Base-by-base conservation (phyloP, 2,113 vertebrate genomes). In the Gasterosteus aculeatus region DNA sequence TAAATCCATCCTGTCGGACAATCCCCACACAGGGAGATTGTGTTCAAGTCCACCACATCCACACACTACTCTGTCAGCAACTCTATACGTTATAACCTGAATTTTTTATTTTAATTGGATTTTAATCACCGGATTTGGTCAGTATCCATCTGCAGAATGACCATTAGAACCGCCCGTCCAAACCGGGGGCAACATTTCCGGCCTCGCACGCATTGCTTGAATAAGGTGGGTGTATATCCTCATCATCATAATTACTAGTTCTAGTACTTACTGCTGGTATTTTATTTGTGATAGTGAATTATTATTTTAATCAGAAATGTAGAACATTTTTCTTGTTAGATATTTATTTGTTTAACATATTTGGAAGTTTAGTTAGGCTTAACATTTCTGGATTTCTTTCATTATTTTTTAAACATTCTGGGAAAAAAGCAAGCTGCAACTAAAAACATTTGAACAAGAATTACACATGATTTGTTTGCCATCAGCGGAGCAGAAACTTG, bases 191-290 rank as follows among this genome's bases (percentile, higher is more conserved):
- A 96, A 87, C 97, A 95, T 80, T 92, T 96, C 91, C 93, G 93
- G 63, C 95, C 97, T 8, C 94, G 96, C 60, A 96, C 97, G 89
- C 94, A 95, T 42, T 97, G 96, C 89, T 88, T 98, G 4, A 96
- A 94, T 84, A 97, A 99, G 97, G 97, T 98, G 91, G 83, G 91
- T 79, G 19, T 35, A 56, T 5, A 39, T 41, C 6, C 41, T 44
- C 6, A 38, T 38, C 35, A 38, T 38, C 35, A 38, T 38, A 38
- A 38, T 7, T 44, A 44, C 14, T 62, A 1, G 31, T 7, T 2
- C 3, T n/a, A 18, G 2, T 16, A 7, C 4, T 67, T 33, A 3
- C 14, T 29, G 10, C 19, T 44, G 7, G 0, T 8, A 26, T 26
- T 56, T 56, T 12, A 61, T 53, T 19, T 5, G 12, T 49, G 1